Conservation (phyloP, 2,113 vertebrate species). For the Plestiodon gilberti region DNA sequence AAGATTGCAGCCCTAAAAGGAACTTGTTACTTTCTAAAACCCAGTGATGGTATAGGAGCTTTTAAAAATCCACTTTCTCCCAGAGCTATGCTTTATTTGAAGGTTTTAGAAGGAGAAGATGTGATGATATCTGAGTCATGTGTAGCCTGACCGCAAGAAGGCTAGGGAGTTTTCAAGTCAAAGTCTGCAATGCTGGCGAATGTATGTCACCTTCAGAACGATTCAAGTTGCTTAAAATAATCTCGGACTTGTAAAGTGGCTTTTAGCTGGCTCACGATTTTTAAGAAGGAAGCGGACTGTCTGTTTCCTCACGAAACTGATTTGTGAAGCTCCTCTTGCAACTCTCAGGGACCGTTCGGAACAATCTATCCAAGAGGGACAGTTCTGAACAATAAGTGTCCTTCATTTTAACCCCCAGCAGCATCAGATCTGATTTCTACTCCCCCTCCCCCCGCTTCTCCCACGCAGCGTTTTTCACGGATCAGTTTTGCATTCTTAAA, state of each 20-base stretch:
- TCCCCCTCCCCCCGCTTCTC: background rate
- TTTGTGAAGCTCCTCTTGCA: background rate
- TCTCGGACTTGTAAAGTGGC: background rate
- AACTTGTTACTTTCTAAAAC: background rate
- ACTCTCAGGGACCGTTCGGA: background rate
- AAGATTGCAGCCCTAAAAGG: no score
- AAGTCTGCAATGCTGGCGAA: background rate
- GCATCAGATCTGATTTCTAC: background rate
- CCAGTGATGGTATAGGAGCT: background rate
- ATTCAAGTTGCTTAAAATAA: background rate
- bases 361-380: background rate
- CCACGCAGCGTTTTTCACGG: background rate
- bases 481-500: background rate
- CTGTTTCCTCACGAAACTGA: background rate
- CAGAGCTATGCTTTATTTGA: background rate
- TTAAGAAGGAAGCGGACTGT: background rate
- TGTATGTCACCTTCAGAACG: background rate
- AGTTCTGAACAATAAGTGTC: background rate
- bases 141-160: background rate
- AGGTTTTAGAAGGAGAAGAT: background rate
- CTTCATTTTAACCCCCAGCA: background rate
- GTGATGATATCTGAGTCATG: background rate
- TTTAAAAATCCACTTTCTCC: background rate
- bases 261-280: background rate
- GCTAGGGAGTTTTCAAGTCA: no score